These are phyloP conservation scores for Cyprinodon brontotheroides DNA, from an alignment of 2,113 vertebrate genomes.

Conservation along the genomic window DNA sequence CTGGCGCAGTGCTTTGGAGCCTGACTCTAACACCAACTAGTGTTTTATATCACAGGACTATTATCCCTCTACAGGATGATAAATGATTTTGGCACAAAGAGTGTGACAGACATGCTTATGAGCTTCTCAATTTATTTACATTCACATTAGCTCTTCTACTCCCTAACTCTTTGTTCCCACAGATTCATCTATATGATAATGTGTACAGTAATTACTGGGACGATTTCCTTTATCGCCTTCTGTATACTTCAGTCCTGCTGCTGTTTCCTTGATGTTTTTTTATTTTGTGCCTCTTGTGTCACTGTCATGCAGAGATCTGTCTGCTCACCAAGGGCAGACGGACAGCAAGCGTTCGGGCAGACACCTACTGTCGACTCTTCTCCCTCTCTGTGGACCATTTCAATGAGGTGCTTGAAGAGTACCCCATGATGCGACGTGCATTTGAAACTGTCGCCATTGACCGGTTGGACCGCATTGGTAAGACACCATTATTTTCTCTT, in stretches of 20 bases:
- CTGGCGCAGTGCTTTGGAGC: constrained; percentile 6
- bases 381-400: constrained; percentile 98
- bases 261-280: constrained; percentile 14
- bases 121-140: constrained; percentile 59
- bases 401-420: constrained; percentile 97
- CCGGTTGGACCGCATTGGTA: constrained; percentile 95
- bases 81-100: constrained; percentile 39
- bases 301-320: constrained; percentile 87
- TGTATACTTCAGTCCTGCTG: constrained; percentile 7
- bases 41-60: constrained; percentile 43
- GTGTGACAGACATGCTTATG: constrained; percentile 47
- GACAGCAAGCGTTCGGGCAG: constrained; percentile 95
- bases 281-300: constrained; percentile 18
- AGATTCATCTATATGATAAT: constrained; percentile 61
- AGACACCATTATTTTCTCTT: constrained; percentile 44
- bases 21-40: constrained; percentile 17
- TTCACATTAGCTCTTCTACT: constrained; percentile 35
- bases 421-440: constrained; percentile 98
- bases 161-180: constrained; percentile 12
- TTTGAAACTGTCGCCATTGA: constrained; percentile 99
- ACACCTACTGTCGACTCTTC: constrained; percentile 97
- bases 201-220: constrained; percentile 25
- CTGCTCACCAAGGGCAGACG: constrained; percentile 96
- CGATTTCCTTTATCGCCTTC: constrained; percentile 11
- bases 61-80: constrained; percentile 59